Conservation (phyloP, 2,888 invertebrate genomes). For the Apotomis capreana region DNA sequence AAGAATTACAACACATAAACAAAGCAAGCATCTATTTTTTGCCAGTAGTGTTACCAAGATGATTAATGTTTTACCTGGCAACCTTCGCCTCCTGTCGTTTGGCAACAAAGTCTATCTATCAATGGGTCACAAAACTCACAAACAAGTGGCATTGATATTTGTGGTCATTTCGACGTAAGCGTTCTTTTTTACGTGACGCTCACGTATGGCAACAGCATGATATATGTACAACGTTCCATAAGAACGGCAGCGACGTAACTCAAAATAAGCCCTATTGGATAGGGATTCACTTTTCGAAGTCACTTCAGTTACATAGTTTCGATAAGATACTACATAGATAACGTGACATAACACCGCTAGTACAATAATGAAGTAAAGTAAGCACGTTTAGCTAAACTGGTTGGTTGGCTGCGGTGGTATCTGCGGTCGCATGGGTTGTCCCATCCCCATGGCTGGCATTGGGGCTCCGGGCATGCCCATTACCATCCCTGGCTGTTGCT, state of each 20-base stretch:
- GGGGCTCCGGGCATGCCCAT: slow-evolving; percentile 74
- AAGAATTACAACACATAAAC: background rate
- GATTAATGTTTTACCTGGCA: background rate
- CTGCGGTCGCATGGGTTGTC: slow-evolving; percentile 71
- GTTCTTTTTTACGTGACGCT: background rate
- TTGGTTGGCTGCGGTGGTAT: slow-evolving; percentile 73
- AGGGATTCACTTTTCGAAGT: slow-evolving; percentile 10
- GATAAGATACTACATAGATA: slow-evolving; percentile 34
- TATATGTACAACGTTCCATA: background rate
- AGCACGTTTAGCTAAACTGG: slow-evolving; percentile 74
- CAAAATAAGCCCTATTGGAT: background rate
- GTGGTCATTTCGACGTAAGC: no score
- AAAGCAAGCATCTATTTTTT: background rate
- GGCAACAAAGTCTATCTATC: background rate
- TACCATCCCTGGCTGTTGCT: slow-evolving; percentile 81
- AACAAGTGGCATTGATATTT: background rate
- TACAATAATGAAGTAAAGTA: slow-evolving; percentile 33
- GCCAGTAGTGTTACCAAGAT: background rate
- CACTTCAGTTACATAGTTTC: slow-evolving; percentile 11
- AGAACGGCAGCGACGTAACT: background rate
- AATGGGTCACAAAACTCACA: background rate
- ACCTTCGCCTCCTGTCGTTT: background rate
- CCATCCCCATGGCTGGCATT: slow-evolving; percentile 72
- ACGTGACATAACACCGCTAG: slow-evolving; percentile 48
- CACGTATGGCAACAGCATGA: background rate